phyloP scores from a whole-genome alignment of 1,140 invertebrate species.

The Heliconius melpomene region DNA sequence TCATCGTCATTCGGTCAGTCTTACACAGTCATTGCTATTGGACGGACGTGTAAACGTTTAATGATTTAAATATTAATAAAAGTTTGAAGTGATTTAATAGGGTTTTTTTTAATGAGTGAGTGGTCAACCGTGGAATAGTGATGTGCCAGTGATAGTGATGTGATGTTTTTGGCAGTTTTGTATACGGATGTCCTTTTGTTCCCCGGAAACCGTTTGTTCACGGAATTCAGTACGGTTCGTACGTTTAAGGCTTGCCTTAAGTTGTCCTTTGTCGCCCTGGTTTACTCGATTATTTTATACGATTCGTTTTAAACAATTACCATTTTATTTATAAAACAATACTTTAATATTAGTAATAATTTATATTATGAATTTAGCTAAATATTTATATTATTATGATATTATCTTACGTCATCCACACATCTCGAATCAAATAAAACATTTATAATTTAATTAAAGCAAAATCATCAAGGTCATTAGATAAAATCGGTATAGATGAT shows the following conservation, averaged over 20 bases:
- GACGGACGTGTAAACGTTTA: constrained; percentile 42
- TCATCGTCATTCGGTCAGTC: constrained; percentile 53
- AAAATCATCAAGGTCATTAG: constrained; percentile 22
- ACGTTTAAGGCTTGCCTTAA: constrained; percentile 32
- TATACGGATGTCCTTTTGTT: constrained; percentile 40
- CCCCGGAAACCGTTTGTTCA: constrained; percentile 37
- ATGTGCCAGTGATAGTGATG: constrained; percentile 31
- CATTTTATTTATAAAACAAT: not conserved
- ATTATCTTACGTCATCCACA: no score
- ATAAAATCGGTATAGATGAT: not conserved
- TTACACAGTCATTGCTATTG: constrained; percentile 37
- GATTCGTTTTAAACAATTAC: not conserved
- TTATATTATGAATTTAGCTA: not conserved
- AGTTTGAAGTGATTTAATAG: constrained; percentile 35
- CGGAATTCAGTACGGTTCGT: constrained; percentile 36
- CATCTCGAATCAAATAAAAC: not conserved
- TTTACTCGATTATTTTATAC: constrained; percentile 18
- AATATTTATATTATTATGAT: no score
- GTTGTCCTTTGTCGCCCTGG: constrained; percentile 31
- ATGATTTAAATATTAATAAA: constrained; percentile 39
- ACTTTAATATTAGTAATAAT: not conserved
- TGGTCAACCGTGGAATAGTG: constrained; percentile 31
- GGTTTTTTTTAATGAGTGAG: constrained; percentile 36
- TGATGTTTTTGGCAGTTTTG: constrained; percentile 47
- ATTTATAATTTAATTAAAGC: constrained; percentile 18